Base-by-base conservation (phyloP, 53 echinoderm and acorn worm genomes). In the Temnopleurus reevesii region DNA sequence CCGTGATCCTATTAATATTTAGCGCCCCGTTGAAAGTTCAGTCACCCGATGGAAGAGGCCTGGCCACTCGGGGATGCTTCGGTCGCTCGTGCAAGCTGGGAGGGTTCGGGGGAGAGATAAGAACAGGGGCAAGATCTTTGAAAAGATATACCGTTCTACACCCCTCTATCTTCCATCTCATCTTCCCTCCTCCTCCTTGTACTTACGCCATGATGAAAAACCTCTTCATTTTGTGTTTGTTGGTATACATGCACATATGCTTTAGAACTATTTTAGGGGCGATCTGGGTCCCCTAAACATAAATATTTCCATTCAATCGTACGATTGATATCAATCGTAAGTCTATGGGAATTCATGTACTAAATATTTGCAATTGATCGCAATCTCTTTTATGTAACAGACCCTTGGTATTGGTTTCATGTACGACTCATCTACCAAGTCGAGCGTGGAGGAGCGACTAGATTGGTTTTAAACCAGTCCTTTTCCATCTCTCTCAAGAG, bases 11-110 rank as follows among this genome's bases (percentile, higher is more conserved):
- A 66, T 87, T 87, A 87, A 87, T 87, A 66, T 71, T 66, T 34
- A 53, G 88, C 71, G 66, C 88, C 47, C 71, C 88, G 88, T 65
- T 47, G 53, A 87, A 87, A 87, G 88, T 87, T 87, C 88, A 87
- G 46, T 87, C 88, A 65, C 88, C 88, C 66, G 88, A 56, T 36
- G 17, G 85, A 44, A 45, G 85, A 36, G 46, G 85, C 41, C 23
- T 36, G 58, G 83, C 55, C 83, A 83, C 55, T 83, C 38, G 83
- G 55, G 83, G 54, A 55, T 18, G 29, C n/a, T 53, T 6, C 35
- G 83, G 56, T n/a, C 15, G 83, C 23, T 5, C 8, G 1, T 8
- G 83, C 19, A 55, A 83, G 83, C 36, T 55, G 83, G 36, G 35
- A 35, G 83, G 83, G 55, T 27, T 34, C 19, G 41, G 55, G 34